Conservation (phyloP, 2,888 invertebrate genomes). For the Sturmia bella region DNA sequence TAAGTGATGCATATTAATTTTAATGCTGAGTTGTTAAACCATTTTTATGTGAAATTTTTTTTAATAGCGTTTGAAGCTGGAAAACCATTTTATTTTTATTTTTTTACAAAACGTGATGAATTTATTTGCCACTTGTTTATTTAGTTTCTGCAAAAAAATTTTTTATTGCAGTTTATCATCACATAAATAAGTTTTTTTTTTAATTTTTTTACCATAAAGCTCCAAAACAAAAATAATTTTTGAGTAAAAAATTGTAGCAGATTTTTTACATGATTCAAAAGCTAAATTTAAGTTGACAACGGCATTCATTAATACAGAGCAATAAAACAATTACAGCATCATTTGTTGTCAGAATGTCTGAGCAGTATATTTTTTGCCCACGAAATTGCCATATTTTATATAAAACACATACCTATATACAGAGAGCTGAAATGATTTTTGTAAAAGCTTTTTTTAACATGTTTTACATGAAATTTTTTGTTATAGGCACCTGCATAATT, state of each 20-base stretch:
- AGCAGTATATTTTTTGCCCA: slow-evolving; percentile 18
- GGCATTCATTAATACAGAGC: background rate
- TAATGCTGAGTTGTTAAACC: slow-evolving; percentile 32
- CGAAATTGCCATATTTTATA: slow-evolving; percentile 12
- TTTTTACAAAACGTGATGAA: slow-evolving; percentile 37
- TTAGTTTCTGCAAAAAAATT: background rate
- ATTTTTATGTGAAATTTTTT: slow-evolving; percentile 2
- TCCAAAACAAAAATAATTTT: background rate
- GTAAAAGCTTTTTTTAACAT: too few relatives aligned
- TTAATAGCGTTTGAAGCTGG: background rate
- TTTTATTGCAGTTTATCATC: slow-evolving; percentile 35
- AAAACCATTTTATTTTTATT: background rate
- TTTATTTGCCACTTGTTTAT: slow-evolving; percentile 14
- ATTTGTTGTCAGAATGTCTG: slow-evolving; percentile 49
- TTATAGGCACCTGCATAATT: too few relatives aligned
- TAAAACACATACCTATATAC: too few relatives aligned
- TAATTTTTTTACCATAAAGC: background rate
- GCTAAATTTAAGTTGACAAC: slow-evolving; percentile 23
- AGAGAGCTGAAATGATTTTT: too few relatives aligned
- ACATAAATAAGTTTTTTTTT: slow-evolving; percentile 29
- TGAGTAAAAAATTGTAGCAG: slow-evolving; percentile 47
- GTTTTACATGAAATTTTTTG: too few relatives aligned
- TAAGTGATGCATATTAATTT: slow-evolving; percentile 4
- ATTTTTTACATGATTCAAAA: slow-evolving; percentile 15
- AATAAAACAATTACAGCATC: slow-evolving; percentile 62